Percentiles rank a stretch among this genome's conserved stretches.
Conservation (phyloP, 2,113 vertebrate species). For the Polypterus senegalus region DNA sequence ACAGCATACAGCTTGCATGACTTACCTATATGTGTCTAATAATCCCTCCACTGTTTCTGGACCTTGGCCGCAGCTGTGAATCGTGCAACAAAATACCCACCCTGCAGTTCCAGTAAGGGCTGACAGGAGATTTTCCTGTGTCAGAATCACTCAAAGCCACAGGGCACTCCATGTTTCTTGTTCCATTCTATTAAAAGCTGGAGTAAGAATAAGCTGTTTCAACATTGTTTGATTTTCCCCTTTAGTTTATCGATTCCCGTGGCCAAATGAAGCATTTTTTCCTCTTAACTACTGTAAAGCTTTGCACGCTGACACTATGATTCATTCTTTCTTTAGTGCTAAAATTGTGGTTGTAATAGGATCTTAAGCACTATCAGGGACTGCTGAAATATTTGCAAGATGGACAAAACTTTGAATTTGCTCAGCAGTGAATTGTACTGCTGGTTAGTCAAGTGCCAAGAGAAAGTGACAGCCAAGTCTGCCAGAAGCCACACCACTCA, state of each 20-base stretch:
- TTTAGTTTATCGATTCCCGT: conserved; percentile 12
- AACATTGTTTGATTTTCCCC: conserved; percentile 27
- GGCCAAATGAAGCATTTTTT: neutral
- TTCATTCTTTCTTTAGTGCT: conserved; percentile 15
- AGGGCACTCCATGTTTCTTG: conserved; percentile 34
- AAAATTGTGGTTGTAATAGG: too few relatives aligned
- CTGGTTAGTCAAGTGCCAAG: too few relatives aligned
- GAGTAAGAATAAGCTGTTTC: conserved; percentile 57
- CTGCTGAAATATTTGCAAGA: too few relatives aligned
- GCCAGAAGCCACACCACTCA: too few relatives aligned
- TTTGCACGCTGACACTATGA: conserved; percentile 53
- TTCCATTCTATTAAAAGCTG: conserved; percentile 32
- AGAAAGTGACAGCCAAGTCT: too few relatives aligned
- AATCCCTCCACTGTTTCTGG: too few relatives aligned
- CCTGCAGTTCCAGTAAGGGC: conserved; percentile 60
- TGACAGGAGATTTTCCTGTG: conserved; percentile 44
- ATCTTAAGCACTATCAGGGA: too few relatives aligned
- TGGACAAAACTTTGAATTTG: too few relatives aligned
- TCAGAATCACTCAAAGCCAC: conserved; percentile 35
- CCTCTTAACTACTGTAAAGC: conserved; percentile 30
- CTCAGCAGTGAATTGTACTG: too few relatives aligned
- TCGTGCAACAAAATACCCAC: conserved; percentile 24
- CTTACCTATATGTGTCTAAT: too few relatives aligned
- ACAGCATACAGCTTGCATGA: too few relatives aligned
- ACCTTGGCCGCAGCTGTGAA: conserved; percentile 23